Evolutionary conservation across 2,797 vertebrate genomes (phyloP).

Genomic region (Parauchenoglanis ngamensis): DNA sequence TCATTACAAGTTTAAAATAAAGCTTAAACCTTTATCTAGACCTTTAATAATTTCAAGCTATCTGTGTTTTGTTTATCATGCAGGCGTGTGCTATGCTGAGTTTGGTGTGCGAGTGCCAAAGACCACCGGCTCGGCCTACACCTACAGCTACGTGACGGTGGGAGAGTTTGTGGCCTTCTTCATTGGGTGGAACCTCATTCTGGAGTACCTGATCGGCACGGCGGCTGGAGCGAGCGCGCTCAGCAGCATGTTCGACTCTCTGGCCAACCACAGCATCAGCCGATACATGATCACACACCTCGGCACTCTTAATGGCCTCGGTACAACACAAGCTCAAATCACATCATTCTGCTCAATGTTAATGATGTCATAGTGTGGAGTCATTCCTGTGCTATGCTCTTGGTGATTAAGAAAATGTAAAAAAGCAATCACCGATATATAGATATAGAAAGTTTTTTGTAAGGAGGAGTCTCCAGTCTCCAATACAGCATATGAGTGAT

Average conservation of each 20-base stretch:
- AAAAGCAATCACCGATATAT: too few species aligned
- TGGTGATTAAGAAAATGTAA: neutral
- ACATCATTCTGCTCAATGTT: neutral
- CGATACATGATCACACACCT: conserved; percentile 87
- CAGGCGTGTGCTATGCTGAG: conserved; percentile 96
- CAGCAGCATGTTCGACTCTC: conserved; percentile 95
- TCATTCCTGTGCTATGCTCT: neutral
- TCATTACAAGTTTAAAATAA: neutral
- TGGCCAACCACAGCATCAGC: conserved; percentile 95
- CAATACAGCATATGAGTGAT: neutral
- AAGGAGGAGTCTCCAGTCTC: neutral
- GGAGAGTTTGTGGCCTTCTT: conserved; percentile 96
- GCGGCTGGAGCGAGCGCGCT: conserved; percentile 91
- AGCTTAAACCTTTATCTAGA: neutral
- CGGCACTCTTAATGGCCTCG: conserved; percentile 87
- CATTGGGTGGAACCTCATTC: conserved; percentile 96
- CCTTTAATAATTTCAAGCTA: neutral
- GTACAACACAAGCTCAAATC: conserved; percentile 63
- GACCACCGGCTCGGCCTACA: conserved; percentile 95
- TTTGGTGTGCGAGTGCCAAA: conserved; percentile 95
- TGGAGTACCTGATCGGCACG: conserved; percentile 96
- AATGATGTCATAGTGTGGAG: neutral
- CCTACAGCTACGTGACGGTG: conserved; percentile 96
- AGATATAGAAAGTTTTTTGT: neutral
- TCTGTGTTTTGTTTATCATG: neutral